These are phyloP conservation scores for Volucella inflata DNA, from an alignment of 2,888 invertebrate species.

Conservation along the genomic window DNA sequence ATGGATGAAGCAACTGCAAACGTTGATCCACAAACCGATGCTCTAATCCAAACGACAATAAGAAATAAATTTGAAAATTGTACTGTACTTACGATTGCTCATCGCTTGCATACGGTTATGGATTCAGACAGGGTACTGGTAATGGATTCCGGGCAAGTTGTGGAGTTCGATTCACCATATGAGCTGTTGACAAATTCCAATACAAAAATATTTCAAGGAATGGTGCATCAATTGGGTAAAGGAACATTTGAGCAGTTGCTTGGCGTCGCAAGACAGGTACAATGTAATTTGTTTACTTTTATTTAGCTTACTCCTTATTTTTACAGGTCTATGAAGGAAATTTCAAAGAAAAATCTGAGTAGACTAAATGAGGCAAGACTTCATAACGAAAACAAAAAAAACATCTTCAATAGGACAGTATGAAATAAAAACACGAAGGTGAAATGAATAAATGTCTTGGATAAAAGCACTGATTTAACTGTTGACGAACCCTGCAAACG, in stretches of 20 bases:
- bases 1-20: conserved; percentile 98
- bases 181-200: conserved; percentile 85
- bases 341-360: no score
- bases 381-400: no score
- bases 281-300: no score
- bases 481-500: no score
- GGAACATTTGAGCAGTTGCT: conserved; percentile 87
- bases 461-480: no score
- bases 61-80: conserved; percentile 90
- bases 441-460: no score
- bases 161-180: conserved; percentile 89
- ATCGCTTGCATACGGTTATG: conserved; percentile 93
- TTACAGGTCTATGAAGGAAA: no score
- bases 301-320: no score
- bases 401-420: no score
- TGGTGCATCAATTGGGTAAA: conserved; percentile 87
- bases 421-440: no score
- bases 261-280: conserved; percentile 86
- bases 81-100: conserved; percentile 95
- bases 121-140: conserved; percentile 87
- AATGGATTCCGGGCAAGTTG: conserved; percentile 88
- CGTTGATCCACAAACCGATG: conserved; percentile 94
- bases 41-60: conserved; percentile 92
- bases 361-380: no score
- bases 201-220: conserved; percentile 84